A percentile compares a stretch with the other conserved stretches of the same genome.
phyloP scores from a whole-genome alignment of 2,113 vertebrate genomes.

The Perognathus longimembris region DNA sequence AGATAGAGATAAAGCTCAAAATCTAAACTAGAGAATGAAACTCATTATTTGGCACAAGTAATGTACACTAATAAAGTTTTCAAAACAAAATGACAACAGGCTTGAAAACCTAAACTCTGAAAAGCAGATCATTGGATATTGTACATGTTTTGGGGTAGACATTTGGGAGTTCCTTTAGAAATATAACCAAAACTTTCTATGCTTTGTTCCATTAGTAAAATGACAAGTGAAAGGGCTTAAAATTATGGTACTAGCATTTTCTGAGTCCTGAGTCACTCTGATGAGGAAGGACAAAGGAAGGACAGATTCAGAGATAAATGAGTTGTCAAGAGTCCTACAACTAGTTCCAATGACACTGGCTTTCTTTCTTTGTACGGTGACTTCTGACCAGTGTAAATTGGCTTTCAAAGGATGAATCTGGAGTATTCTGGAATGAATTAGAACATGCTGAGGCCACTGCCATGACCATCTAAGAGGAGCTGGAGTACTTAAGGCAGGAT shows the following conservation, averaged over 20 bases:
- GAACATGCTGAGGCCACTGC: neutral
- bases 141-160: neutral
- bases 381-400: neutral
- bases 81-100: neutral
- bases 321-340: neutral
- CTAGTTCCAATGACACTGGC: neutral
- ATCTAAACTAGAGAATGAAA: neutral
- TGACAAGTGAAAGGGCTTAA: neutral
- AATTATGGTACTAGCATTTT: neutral
- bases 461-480: neutral
- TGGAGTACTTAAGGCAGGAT: neutral
- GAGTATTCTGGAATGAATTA: neutral
- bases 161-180: neutral
- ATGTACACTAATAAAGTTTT: neutral
- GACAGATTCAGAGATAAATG: neutral
- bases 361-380: neutral
- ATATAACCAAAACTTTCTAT: neutral
- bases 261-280: neutral
- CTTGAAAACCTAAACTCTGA: neutral
- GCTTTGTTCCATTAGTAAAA: neutral
- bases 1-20: neutral
- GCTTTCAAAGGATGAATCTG: neutral
- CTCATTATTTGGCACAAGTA: neutral
- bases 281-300: neutral
- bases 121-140: neutral